A percentile compares a stretch with the other conserved stretches of the same genome.
These are phyloP conservation scores for Homarus americanus DNA, from an alignment of 1,140 invertebrate genomes.

Conservation along the genomic window DNA sequence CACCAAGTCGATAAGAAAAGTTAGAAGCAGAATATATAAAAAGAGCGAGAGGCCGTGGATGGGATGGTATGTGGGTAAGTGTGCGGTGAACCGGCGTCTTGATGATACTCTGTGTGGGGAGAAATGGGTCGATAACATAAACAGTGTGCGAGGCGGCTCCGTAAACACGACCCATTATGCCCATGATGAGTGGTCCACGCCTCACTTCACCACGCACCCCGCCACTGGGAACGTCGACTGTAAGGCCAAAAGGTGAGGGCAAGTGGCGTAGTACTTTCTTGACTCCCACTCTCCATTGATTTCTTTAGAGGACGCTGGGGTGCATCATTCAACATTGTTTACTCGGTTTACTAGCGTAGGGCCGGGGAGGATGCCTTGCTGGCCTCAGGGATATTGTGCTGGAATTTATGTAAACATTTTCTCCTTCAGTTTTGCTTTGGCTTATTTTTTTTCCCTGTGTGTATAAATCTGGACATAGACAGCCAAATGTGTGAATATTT, in stretches of 20 bases:
- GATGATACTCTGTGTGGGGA: neutral
- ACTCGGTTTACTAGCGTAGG: neutral
- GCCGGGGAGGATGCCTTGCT: neutral
- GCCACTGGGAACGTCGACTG: neutral
- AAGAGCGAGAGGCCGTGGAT: no score
- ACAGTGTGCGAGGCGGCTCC: neutral
- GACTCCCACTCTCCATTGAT: neutral
- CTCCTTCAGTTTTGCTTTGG: neutral
- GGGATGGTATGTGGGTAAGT: no score
- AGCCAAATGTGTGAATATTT: no score
- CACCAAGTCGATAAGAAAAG: no score
- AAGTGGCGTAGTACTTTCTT: neutral
- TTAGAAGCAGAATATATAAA: no score
- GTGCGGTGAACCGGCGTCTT: neutral
- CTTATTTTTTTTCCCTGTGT: neutral
- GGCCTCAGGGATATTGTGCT: neutral
- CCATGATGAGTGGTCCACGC: neutral
- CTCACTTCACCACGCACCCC: neutral
- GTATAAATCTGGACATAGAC: no score
- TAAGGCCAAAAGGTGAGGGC: neutral
- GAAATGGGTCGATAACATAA: constrained; percentile 15
- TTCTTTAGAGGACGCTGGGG: neutral
- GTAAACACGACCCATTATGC: neutral
- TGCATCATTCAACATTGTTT: neutral
- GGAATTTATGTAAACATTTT: neutral